Percentiles rank a stretch among this genome's conserved stretches.
These are phyloP conservation scores for Pogonognathellus flavescens DNA, from an alignment of 1,140 invertebrate genomes.

Conservation along the genomic window DNA sequence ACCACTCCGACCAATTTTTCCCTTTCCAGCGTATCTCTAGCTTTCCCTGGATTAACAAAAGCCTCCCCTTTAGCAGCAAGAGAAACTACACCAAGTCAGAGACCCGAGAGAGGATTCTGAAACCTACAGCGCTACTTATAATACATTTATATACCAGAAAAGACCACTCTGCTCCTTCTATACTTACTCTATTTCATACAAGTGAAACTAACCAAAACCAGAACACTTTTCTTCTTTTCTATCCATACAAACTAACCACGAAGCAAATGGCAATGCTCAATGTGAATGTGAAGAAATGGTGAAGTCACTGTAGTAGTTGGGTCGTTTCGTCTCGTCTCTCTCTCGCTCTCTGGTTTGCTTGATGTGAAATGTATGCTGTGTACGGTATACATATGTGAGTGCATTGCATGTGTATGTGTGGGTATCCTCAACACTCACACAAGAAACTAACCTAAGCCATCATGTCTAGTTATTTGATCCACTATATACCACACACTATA, in stretches of 20 bases:
- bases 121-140: background rate
- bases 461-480: background rate
- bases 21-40: conserved; percentile 55
- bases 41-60: conserved; percentile 53
- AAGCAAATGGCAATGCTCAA: conserved; percentile 25
- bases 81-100: conserved; percentile 12
- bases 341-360: background rate
- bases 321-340: background rate
- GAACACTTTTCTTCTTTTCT: conserved; percentile 15
- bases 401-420: background rate
- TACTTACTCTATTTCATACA: background rate
- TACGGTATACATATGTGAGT: background rate
- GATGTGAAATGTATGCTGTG: background rate
- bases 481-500: no score
- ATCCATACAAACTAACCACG: background rate
- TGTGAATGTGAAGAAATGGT: background rate
- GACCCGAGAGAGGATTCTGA: conserved; percentile 35
- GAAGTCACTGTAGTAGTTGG: background rate
- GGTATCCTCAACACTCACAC: background rate
- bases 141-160: background rate
- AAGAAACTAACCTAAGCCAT: background rate
- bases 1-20: conserved; percentile 61
- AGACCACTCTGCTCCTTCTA: background rate
- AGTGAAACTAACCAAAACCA: conserved; percentile 2
- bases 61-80: conserved; percentile 26